A percentile compares a stretch with the other conserved stretches of the same genome.
phyloP scores from a whole-genome alignment of 2,888 invertebrate genomes.

The Hydrotaea diabolus region DNA sequence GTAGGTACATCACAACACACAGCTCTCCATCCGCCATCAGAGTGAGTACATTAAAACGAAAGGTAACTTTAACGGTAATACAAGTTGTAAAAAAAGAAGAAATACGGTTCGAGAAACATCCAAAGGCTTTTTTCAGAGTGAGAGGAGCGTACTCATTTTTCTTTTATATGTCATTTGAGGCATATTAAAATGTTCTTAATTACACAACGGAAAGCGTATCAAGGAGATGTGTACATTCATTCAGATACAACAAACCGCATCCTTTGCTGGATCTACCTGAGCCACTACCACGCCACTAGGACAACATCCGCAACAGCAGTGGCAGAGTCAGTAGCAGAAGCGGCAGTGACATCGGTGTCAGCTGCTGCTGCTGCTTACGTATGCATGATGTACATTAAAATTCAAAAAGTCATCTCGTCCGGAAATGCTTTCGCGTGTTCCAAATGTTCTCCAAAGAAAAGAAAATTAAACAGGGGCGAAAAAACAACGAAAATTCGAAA shows the following conservation, averaged over 20 bases:
- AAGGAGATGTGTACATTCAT: constrained; percentile 30
- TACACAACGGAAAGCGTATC: constrained; percentile 51
- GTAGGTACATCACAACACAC: neutral
- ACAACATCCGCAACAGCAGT: neutral
- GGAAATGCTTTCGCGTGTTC: constrained; percentile 50
- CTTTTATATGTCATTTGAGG: constrained; percentile 62
- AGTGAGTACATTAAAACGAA: constrained; percentile 45
- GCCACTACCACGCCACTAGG: constrained; percentile 2
- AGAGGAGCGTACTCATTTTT: constrained; percentile 45
- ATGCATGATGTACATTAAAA: constrained; percentile 58
- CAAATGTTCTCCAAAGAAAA: constrained; percentile 41
- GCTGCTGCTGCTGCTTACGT: constrained; percentile 33
- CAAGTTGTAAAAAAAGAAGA: constrained; percentile 44
- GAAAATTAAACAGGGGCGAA: constrained; percentile 26
- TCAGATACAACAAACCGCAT: constrained; percentile 24
- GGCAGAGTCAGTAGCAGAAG: neutral
- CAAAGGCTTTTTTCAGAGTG: constrained; percentile 14
- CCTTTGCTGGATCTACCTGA: constrained; percentile 6
- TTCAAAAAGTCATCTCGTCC: constrained; percentile 57
- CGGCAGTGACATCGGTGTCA: neutral
- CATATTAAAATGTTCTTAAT: constrained; percentile 62
- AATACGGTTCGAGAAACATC: neutral
- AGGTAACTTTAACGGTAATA: constrained; percentile 52
- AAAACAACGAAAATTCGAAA: constrained; percentile 35
- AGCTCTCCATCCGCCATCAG: constrained; percentile 16